Percentiles rank a stretch among this genome's conserved stretches.
Evolutionary conservation across 2,888 invertebrate genomes (phyloP).

Genomic region (Drosophila parthenogenetica): DNA sequence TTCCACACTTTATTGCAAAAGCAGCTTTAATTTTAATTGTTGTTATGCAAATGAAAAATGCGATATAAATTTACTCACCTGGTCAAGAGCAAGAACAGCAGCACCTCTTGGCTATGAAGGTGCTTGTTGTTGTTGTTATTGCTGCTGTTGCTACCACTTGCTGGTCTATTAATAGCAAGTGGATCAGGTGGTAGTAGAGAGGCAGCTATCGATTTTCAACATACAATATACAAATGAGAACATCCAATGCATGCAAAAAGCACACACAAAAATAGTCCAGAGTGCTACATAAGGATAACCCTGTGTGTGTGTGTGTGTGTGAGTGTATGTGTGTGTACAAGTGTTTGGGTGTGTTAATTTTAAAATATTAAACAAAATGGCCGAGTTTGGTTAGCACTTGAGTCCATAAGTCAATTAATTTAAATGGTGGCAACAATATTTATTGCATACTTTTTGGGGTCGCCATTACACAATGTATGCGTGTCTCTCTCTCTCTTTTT

Average conservation of each 20-base stretch:
- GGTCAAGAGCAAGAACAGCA: constrained; percentile 43
- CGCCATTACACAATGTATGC: background rate
- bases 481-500: background rate
- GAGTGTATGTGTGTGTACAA: constrained; percentile 16
- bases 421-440: constrained; percentile 24
- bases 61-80: constrained; percentile 54
- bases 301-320: constrained; percentile 10
- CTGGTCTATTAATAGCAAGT: constrained; percentile 47
- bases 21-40: constrained; percentile 64
- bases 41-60: constrained; percentile 54
- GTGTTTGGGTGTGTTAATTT: constrained; percentile 58
- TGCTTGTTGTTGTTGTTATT: constrained; percentile 5
- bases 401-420: constrained; percentile 42
- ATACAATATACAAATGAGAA: constrained; percentile 55
- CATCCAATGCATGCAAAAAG: constrained; percentile 17
- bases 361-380: constrained; percentile 67
- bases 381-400: constrained; percentile 34
- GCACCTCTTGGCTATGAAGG: constrained; percentile 4
- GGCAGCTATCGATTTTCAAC: constrained; percentile 68
- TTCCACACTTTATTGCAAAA: constrained; percentile 46
- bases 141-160: constrained; percentile 18
- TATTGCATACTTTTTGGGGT: constrained; percentile 45
- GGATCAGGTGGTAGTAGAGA: constrained; percentile 54
- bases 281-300: constrained; percentile 17
- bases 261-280: constrained; percentile 47